Base-by-base conservation (phyloP, 2,797 vertebrate species). In the Channa striata region DNA sequence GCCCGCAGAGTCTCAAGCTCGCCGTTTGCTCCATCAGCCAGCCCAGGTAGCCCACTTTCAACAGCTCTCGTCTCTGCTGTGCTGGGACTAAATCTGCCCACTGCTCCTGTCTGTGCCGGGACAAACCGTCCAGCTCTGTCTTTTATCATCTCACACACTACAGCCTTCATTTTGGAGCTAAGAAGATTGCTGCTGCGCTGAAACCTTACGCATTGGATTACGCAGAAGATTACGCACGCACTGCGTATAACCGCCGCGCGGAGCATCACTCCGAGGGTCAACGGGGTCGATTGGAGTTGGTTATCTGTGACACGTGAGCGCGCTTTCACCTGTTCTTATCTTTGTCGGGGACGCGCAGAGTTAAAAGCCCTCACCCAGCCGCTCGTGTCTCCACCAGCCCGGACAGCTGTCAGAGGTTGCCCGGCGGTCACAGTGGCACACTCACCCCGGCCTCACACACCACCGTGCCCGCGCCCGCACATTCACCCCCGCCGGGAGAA, bases 271-370 rank as follows among this genome's bases (percentile, higher is more conserved):
- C 23, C 11, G 68, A 66, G 85, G 88, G 83, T 85, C 85, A 87
- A 68, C 67, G 4, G 68, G 80, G 78, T 88, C 77, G 67, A 65
- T 34, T 77, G 64, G 77, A 84, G 79, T 82, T 82, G 72, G 64
- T 67, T 72, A 77, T 86, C 76, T 67, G 57, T 80, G 72, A 81
- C 17, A 44, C 84, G 89, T 88, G 92, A 87, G 80, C 91, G 91
- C 91, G 91, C 83, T 84, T 93, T 94, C 93, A 94, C 94, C 93
- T 95, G 93, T 93, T 93, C 83, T 81, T 83, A 80, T 86, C 73
- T 51, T 63, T 75, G 75, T 66, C 82, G 86, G 84, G 81, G 56
- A 83, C 87, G 91, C 90, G 90, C 90, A 81, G 82, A 79, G 49
- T 87, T 87, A 86, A 72, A 78, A 88, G 81, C 65, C 84, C 80